Evolutionary conservation across 2,797 vertebrate genomes (phyloP), one percentile per base, ranked within the genome.

Genomic region (Enteromius paludinosus): DNA sequence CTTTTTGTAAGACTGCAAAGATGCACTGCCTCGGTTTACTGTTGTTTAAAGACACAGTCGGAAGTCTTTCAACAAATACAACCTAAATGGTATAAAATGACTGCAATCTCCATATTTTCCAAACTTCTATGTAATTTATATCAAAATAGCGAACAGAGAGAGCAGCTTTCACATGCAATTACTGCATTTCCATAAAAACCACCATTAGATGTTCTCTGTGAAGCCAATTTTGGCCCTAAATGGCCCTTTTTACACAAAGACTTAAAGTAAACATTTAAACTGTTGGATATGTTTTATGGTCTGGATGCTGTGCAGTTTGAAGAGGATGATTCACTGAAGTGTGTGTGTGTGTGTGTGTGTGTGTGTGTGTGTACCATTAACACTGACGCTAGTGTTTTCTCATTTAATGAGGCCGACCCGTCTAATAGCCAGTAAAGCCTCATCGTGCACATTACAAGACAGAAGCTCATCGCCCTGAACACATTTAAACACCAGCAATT

Each of bases 201-300:
- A 11, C 81, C 81, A 64, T 85, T 72, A 73, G 59, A 72, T 72
- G 65, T 77, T 45, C 83, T 72, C 69, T 25, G 56, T 38, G 3
- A 68, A 18, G 23, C n/a, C 68, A 56, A 61, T 77, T 56, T 43
- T 72, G 66, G 54, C 75, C 70, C n/a, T 68, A 78, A 81, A 83
- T 74, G 54, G 43, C 54, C 68, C 65, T 75, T 76, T 83, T 86
- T 77, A 80, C 77, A 80, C 33, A 20, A 59, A 30, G 59, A 72
- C 64, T 35, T 69, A 41, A 85, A 87, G 69, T 75, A 68, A 70
- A 61, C 56, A 78, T 83, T 84, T 80, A 59, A 75, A 25, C 20
- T 66, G 38, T 45, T 23, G n/a, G 30, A 56, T 41, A n/a, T 65
- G 47, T 70, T 82, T 83, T 73, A 77, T 25, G 38, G 66, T 78